phyloP scores from a whole-genome alignment of 2,888 invertebrate genomes.

The Drosophila hawaiiensis region DNA sequence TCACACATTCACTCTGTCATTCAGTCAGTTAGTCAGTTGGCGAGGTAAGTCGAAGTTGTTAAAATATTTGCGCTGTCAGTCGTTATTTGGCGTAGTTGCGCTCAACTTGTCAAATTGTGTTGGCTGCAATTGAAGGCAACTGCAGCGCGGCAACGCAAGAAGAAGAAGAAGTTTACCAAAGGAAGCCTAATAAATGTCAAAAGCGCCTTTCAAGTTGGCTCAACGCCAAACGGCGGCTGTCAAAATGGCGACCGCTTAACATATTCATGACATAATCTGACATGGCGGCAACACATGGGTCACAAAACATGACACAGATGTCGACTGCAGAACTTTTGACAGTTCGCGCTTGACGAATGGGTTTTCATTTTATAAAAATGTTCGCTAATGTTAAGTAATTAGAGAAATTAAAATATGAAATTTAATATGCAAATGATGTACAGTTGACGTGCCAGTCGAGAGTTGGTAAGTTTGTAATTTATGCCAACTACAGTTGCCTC shows the following conservation, averaged over 20 bases:
- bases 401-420: slow-evolving; percentile 52
- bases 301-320: slow-evolving; percentile 20
- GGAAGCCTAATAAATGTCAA: slow-evolving; percentile 58
- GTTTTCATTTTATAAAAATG: slow-evolving; percentile 34
- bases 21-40: slow-evolving; percentile 2
- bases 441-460: neutral
- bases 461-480: slow-evolving; percentile 31
- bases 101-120: slow-evolving; percentile 68
- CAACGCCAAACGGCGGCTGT: slow-evolving; percentile 34
- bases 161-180: slow-evolving; percentile 35
- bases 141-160: slow-evolving; percentile 22
- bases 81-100: slow-evolving; percentile 61
- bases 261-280: slow-evolving; percentile 53
- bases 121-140: slow-evolving; percentile 38
- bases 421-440: slow-evolving; percentile 6
- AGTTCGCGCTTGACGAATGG: slow-evolving; percentile 39
- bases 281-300: slow-evolving; percentile 34
- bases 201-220: slow-evolving; percentile 31
- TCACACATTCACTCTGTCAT: neutral
- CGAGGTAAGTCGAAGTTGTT: slow-evolving; percentile 42
- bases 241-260: slow-evolving; percentile 52
- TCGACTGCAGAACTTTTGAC: slow-evolving; percentile 44
- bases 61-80: slow-evolving; percentile 74
- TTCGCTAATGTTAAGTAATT: slow-evolving; percentile 43
- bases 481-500: slow-evolving; percentile 35